These are phyloP conservation scores for Silurus aristotelis DNA, from an alignment of 2,797 vertebrate species.

Conservation along the genomic window DNA sequence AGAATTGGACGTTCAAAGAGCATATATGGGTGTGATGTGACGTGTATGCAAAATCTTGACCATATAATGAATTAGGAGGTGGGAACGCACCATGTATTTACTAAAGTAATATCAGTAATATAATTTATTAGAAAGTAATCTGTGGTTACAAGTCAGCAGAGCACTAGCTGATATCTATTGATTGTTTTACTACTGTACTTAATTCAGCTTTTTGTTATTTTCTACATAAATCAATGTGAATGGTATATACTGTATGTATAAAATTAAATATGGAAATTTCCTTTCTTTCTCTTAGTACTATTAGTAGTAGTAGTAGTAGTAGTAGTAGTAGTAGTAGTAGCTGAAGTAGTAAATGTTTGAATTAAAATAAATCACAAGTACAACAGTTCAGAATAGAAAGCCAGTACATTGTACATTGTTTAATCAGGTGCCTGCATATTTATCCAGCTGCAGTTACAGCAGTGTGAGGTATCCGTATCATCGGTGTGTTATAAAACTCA, in stretches of 20 bases:
- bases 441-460: slow-evolving; percentile 22
- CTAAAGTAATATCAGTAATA: background rate
- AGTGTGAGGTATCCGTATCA: slow-evolving; percentile 43
- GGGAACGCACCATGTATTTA: background rate
- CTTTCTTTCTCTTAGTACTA: background rate
- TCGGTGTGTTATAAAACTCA: slow-evolving; percentile 31
- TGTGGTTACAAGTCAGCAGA: background rate
- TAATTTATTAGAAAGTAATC: background rate
- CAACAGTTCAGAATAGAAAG: slow-evolving; percentile 26
- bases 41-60: background rate
- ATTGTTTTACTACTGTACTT: background rate
- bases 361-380: slow-evolving; percentile 12
- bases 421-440: slow-evolving; percentile 34
- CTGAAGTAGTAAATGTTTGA: background rate
- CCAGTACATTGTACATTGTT: slow-evolving; percentile 43
- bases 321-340: background rate
- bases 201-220: background rate
- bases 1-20: background rate
- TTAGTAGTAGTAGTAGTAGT: background rate
- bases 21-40: background rate
- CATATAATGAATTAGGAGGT: background rate
- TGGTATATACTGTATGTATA: background rate
- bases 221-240: background rate
- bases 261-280: background rate
- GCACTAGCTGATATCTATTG: background rate